These are phyloP conservation scores for Peromyscus eremicus DNA, from an alignment of 2,797 vertebrate species.

Conservation along the genomic window DNA sequence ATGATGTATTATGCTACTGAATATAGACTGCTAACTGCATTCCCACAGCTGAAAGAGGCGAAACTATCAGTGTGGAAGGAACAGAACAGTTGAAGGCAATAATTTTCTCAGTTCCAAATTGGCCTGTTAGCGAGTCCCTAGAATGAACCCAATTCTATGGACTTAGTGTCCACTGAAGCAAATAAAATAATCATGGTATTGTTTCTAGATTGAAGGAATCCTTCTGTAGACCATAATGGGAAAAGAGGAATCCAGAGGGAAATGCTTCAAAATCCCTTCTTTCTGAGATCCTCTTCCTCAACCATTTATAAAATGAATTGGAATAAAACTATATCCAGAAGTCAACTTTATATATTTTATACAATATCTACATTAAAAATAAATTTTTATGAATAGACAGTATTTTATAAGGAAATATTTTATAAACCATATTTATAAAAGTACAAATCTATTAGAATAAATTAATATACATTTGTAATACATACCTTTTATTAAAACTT, in stretches of 20 bases:
- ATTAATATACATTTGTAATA: background rate
- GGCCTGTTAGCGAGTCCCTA: slow-evolving; percentile 5
- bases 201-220: slow-evolving; percentile 33
- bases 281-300: slow-evolving; percentile 1
- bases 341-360: slow-evolving; percentile 10
- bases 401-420: background rate
- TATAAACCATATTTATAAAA: background rate
- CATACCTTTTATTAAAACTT: background rate
- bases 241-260: background rate
- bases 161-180: slow-evolving; percentile 21
- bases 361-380: background rate
- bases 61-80: slow-evolving; percentile 30
- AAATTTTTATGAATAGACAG: background rate
- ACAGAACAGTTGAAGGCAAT: background rate
- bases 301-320: slow-evolving; percentile 1
- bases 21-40: background rate
- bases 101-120: background rate
- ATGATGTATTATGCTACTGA: slow-evolving; percentile 17
- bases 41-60: slow-evolving; percentile 4
- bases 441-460: background rate
- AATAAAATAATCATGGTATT: slow-evolving; percentile 20
- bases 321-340: slow-evolving; percentile 40
- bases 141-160: background rate
- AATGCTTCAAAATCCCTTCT: background rate
- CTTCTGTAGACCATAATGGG: background rate